phyloP scores from a whole-genome alignment of 2,888 invertebrate genomes.

The Trisateles emortualis region DNA sequence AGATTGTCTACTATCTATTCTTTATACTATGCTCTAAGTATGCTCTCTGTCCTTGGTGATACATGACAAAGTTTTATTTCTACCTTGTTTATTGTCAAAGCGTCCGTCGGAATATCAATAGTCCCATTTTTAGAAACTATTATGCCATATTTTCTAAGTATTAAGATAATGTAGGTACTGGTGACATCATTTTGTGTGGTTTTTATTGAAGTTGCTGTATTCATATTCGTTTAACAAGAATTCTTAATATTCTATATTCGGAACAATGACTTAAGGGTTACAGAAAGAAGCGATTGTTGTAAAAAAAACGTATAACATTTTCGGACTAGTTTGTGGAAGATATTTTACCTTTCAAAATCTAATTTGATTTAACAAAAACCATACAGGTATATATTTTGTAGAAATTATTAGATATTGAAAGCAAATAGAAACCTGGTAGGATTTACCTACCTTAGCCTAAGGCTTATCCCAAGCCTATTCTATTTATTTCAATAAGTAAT shows the following conservation, averaged over 20 bases:
- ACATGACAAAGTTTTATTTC: slow-evolving; percentile 30
- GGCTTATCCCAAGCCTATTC: too few species aligned
- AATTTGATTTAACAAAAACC: too few species aligned
- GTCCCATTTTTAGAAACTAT: slow-evolving; percentile 43
- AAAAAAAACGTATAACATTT: not conserved
- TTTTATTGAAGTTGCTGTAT: slow-evolving; percentile 3
- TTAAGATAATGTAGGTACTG: slow-evolving; percentile 17
- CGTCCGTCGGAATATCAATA: slow-evolving; percentile 36
- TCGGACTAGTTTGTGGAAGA: too few species aligned
- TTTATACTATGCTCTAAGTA: too few species aligned
- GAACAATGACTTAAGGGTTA: not conserved
- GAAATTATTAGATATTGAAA: too few species aligned
- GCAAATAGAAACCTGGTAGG: too few species aligned
- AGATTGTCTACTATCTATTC: too few species aligned
- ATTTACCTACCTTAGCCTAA: too few species aligned
- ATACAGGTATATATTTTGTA: too few species aligned
- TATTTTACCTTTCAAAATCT: too few species aligned
- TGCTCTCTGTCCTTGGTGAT: slow-evolving; percentile 32
- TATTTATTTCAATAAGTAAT: too few species aligned
- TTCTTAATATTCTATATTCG: not conserved
- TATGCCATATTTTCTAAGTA: slow-evolving; percentile 40
- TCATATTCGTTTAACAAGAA: slow-evolving; percentile 5
- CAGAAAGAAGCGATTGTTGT: not conserved
- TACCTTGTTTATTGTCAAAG: slow-evolving; percentile 32
- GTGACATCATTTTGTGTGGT: slow-evolving; percentile 44